These are phyloP conservation scores for Diorhabda carinulata DNA, from an alignment of 1,140 invertebrate genomes.

Conservation along the genomic window DNA sequence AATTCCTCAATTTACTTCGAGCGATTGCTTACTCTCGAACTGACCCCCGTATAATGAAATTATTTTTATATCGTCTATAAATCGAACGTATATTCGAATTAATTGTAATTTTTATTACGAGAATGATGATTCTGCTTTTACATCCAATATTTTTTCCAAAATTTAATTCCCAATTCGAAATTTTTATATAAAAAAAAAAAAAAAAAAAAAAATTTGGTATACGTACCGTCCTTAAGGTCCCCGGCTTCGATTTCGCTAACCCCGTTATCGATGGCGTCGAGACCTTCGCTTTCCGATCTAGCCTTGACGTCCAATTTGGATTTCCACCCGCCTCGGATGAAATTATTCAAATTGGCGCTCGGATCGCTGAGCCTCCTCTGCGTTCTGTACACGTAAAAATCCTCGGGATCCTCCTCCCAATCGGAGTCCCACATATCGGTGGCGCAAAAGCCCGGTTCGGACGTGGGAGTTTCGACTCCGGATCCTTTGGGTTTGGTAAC, in stretches of 20 bases:
- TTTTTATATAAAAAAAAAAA: neutral
- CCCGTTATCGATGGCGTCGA: constrained; percentile 76
- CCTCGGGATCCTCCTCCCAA: constrained; percentile 81
- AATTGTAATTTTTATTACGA: no score
- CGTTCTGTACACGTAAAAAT: constrained; percentile 71
- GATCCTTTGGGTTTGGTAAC: constrained; percentile 87
- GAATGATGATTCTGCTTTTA: neutral
- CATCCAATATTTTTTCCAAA: neutral
- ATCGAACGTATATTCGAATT: no score
- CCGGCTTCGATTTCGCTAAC: constrained; percentile 90
- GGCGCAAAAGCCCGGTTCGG: constrained; percentile 82
- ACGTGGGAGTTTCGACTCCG: constrained; percentile 90
- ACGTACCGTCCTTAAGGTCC: constrained; percentile 86
- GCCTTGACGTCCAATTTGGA: constrained; percentile 66
- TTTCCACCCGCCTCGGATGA: constrained; percentile 77
- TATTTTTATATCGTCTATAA: no score
- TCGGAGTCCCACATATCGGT: constrained; percentile 84
- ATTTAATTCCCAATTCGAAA: neutral
- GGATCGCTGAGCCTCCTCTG: constrained; percentile 90
- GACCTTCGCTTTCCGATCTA: constrained; percentile 86
- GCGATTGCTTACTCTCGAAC: no score
- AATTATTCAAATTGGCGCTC: constrained; percentile 87
- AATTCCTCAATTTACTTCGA: no score
- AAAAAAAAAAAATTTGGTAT: neutral
- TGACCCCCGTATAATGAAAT: no score